Evolutionary conservation across 2,113 vertebrate genomes (phyloP).

Genomic region (Trogon surrucura): DNA sequence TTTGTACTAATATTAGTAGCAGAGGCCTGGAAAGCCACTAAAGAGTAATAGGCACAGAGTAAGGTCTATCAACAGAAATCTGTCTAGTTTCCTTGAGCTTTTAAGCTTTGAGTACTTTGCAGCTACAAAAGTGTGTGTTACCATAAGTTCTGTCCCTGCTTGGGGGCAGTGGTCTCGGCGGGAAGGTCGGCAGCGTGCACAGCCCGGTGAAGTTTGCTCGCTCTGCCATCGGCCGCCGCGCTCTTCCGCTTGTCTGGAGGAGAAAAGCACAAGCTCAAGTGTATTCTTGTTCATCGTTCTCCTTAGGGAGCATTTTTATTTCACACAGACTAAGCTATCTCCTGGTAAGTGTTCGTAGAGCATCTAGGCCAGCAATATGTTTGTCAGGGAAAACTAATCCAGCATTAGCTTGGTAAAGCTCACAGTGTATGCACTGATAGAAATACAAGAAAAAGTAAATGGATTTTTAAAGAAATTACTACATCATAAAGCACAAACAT

Average conservation of each 20-base stretch:
- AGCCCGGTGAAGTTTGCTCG: constrained; percentile 75
- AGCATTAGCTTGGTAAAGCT: not conserved
- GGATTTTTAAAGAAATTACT: not conserved
- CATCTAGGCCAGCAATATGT: not conserved
- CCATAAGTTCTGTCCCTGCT: constrained; percentile 98
- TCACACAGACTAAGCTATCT: not conserved
- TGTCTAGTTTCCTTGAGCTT: not conserved
- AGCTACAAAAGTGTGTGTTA: constrained; percentile 44
- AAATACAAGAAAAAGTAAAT: fast-evolving
- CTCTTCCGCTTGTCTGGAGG: constrained; percentile 76
- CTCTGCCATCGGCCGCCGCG: constrained; percentile 73
- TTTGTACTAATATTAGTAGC: not conserved
- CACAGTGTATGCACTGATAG: not conserved
- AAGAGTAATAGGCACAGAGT: not conserved
- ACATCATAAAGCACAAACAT: not conserved
- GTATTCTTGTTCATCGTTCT: not conserved
- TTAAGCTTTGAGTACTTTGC: not conserved
- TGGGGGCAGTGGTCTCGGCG: constrained; percentile 89
- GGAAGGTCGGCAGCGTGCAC: constrained; percentile 69
- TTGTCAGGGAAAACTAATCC: not conserved
- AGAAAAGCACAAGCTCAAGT: constrained; percentile 1
- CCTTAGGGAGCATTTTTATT: not conserved
- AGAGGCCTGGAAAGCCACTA: not conserved
- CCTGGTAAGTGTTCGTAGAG: not conserved
- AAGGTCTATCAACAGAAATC: not conserved